phyloP scores from a whole-genome alignment of 1,140 invertebrate species.

The Camponotus vicinus region DNA sequence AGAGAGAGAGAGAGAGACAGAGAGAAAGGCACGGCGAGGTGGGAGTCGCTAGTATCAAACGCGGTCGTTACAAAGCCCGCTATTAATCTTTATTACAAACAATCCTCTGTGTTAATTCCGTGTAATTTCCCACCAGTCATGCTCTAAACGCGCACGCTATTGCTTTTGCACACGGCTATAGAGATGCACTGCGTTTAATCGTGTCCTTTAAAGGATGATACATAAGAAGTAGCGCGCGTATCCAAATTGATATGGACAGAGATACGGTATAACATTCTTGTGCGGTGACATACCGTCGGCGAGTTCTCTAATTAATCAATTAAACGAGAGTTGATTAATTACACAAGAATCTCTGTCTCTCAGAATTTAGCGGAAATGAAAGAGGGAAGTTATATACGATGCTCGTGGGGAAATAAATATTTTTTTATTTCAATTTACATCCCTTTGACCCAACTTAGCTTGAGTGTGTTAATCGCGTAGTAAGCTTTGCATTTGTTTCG shows the following conservation, averaged over 20 bases:
- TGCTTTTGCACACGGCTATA: conserved; percentile 11
- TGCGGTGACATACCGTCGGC: no score
- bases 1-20: not conserved
- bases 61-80: conserved; percentile 73
- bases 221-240: not conserved
- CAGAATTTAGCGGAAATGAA: not conserved
- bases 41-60: conserved; percentile 71
- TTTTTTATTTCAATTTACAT: conserved; percentile 20
- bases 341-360: not conserved
- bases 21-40: conserved; percentile 27
- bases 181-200: conserved; percentile 60
- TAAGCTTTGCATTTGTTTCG: not conserved
- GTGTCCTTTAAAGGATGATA: not conserved
- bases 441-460: not conserved
- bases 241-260: not conserved
- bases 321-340: not conserved
- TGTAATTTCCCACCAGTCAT: conserved; percentile 75
- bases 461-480: not conserved
- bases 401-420: not conserved
- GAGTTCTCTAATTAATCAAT: not conserved
- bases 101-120: conserved; percentile 78
- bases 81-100: conserved; percentile 80
- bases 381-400: no score
- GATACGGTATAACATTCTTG: not conserved
- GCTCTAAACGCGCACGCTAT: conserved; percentile 57